Evolutionary conservation across 1,140 invertebrate species (phyloP).

Genomic region (Anastatus disparis): DNA sequence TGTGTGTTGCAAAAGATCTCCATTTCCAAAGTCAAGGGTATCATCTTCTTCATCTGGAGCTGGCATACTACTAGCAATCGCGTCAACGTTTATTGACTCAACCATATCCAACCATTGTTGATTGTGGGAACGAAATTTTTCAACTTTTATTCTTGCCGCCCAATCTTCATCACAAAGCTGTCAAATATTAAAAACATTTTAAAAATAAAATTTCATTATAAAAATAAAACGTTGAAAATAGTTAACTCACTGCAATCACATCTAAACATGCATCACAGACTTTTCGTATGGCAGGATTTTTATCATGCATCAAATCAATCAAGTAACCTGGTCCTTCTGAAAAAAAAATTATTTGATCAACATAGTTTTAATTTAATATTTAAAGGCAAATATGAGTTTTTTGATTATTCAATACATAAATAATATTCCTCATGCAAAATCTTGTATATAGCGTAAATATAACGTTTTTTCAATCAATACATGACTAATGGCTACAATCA

Average conservation of each 20-base stretch:
- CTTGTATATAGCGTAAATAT: too few relatives aligned
- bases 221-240: too few relatives aligned
- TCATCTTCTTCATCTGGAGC: conserved; percentile 65
- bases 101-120: conserved; percentile 98
- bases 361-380: too few relatives aligned
- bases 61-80: conserved; percentile 64
- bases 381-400: too few relatives aligned
- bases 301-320: conserved; percentile 98
- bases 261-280: conserved; percentile 92
- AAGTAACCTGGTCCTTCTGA: conserved; percentile 92
- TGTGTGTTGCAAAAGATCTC: conserved; percentile 77
- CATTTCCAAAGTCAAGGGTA: conserved; percentile 77
- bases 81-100: conserved; percentile 71
- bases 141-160: conserved; percentile 90
- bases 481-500: too few relatives aligned
- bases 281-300: conserved; percentile 91
- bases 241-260: conserved; percentile 80
- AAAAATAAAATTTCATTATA: conserved; percentile 11
- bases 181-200: background rate
- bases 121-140: conserved; percentile 96
- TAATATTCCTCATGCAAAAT: too few relatives aligned
- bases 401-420: too few relatives aligned
- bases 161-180: conserved; percentile 82
- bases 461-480: too few relatives aligned
- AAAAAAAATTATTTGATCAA: too few relatives aligned